Evolutionary conservation across 2,797 vertebrate species (phyloP), one percentile per base, ranked within the genome.

Genomic region (Pitangus sulphuratus): DNA sequence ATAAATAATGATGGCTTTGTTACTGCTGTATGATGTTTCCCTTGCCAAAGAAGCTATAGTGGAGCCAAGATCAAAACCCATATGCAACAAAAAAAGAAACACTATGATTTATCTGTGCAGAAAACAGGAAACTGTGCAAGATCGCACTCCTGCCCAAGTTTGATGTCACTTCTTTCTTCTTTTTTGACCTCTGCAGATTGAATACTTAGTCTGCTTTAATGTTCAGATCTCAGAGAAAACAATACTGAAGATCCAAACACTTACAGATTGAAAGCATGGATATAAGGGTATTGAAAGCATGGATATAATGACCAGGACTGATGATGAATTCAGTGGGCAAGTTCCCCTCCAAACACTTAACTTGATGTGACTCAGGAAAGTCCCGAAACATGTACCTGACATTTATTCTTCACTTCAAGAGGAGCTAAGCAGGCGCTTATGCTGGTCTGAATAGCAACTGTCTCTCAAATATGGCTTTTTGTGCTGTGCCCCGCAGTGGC

Each of bases 1-100:
- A 91, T 96, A 85, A 95, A 92, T 95, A 93, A 94, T 83, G 53
- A 82, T 54, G 53, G n/a, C 12, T 92, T 84, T 92, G 50, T 92
- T 91, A 50, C 64, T 75, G 79, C 61, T 51, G 12, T 80, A 42
- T 57, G 76, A 78, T 76, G 70, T 68, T 89, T 84, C 87, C 44
- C 74, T 93, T 89, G 61, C 54, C 57, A 84, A 64, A 94, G 58
- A 86, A 89, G 89, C 50, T 30, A 84, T n/a, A 95, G 56, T 57
- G 37, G 48, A 90, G 60, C 82, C 91, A 92, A 82, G 80, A 95
- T 86, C 53, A 93, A 96, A 97, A 81, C 45, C 57, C 74, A 48
- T 42, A 28, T 47, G 83, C 42, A 92, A 64, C 6, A 66, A 24
- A 57, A 75, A 86, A 28, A 57, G 2, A 61, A 83, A 16, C 57